Percentiles rank a stretch among this genome's conserved stretches.
Evolutionary conservation across 2,113 vertebrate species (phyloP).

Genomic region (Dascyllus trimaculatus): DNA sequence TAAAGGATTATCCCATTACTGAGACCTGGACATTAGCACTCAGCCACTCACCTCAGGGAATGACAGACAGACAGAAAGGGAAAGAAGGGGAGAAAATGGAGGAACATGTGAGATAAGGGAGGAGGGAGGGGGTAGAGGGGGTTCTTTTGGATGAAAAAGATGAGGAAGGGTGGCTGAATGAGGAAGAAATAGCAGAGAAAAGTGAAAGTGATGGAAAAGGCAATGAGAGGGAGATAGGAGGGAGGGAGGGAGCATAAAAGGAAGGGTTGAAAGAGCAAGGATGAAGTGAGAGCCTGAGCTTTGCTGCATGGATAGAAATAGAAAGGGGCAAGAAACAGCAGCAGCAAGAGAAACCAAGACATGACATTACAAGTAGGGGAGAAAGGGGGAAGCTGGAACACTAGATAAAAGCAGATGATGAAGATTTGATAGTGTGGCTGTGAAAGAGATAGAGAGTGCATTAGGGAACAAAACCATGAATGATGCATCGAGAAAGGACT

Average conservation of each 20-base stretch:
- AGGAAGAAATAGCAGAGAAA: slow-evolving; percentile 34
- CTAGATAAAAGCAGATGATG: slow-evolving; percentile 75
- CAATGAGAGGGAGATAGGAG: slow-evolving; percentile 39
- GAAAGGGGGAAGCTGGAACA: slow-evolving; percentile 40
- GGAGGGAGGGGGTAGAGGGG: neutral
- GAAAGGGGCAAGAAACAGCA: slow-evolving; percentile 57
- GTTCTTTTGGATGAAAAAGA: slow-evolving; percentile 16
- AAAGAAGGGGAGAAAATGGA: slow-evolving; percentile 9
- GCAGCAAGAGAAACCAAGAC: slow-evolving; percentile 44
- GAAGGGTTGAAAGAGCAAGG: slow-evolving; percentile 59
- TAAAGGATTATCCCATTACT: slow-evolving; percentile 79
- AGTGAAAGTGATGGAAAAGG: slow-evolving; percentile 56
- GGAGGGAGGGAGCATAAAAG: slow-evolving; percentile 43
- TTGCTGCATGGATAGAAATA: slow-evolving; percentile 55
- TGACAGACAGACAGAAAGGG: slow-evolving; percentile 38
- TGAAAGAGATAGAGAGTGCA: slow-evolving; percentile 75
- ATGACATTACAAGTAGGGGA: slow-evolving; percentile 29
- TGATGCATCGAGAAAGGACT: slow-evolving; percentile 77
- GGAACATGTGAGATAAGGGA: slow-evolving; percentile 17
- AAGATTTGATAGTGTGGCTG: slow-evolving; percentile 79
- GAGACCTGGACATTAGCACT: slow-evolving; percentile 63
- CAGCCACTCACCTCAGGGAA: slow-evolving; percentile 66
- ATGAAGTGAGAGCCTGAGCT: slow-evolving; percentile 49
- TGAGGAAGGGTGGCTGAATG: slow-evolving; percentile 7
- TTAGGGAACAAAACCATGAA: slow-evolving; percentile 81